These are phyloP conservation scores for Polyommatus icarus DNA, from an alignment of 2,888 invertebrate species.

Conservation along the genomic window DNA sequence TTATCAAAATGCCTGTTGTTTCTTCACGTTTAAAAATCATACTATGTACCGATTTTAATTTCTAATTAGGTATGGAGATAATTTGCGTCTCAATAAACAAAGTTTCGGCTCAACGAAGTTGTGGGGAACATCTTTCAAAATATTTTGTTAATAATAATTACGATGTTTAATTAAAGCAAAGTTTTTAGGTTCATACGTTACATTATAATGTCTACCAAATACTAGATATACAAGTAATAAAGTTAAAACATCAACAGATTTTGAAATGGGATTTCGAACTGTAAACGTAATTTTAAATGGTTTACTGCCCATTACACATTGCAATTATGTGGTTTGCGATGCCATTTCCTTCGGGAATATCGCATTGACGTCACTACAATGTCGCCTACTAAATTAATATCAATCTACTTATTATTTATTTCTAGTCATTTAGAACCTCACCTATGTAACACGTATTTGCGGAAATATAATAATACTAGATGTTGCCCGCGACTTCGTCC, in stretches of 20 bases:
- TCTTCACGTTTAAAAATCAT: no score
- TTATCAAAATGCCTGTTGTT: no score
- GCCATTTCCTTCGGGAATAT: background rate
- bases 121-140: no score
- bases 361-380: background rate
- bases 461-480: no score
- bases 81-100: no score
- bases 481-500: no score
- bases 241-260: background rate
- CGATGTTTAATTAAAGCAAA: no score
- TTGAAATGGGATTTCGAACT: background rate
- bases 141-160: no score
- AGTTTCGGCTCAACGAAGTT: no score
- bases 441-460: background rate
- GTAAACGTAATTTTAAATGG: conserved; percentile 2
- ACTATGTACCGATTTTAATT: no score
- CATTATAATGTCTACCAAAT: background rate
- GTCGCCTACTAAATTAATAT: background rate
- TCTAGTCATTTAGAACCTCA: background rate
- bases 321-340: conserved; percentile 5
- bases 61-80: no score
- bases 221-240: background rate
- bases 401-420: background rate
- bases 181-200: background rate
- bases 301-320: background rate